phyloP scores from a whole-genome alignment of 2,113 vertebrate species.

The Cebidichthys violaceus region DNA sequence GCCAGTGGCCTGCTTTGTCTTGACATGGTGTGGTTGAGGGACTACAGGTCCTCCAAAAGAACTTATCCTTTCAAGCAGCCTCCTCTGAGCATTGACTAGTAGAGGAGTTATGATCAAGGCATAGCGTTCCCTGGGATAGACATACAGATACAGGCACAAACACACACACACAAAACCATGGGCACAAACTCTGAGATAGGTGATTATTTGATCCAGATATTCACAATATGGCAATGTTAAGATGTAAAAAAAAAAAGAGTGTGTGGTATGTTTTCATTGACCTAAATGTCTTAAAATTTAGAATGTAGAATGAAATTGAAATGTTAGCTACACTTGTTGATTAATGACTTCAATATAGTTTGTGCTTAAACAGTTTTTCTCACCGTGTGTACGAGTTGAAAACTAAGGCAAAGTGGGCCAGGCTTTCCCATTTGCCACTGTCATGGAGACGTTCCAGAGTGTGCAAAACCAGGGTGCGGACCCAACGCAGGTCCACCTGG shows the following conservation, averaged over 20 bases:
- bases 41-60: slow-evolving; percentile 69
- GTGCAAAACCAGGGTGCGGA: slow-evolving; percentile 86
- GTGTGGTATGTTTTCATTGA: not conserved
- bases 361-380: slow-evolving; percentile 1
- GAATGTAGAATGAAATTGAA: not conserved
- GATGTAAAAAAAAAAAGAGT: too few relatives aligned
- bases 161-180: not conserved
- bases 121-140: slow-evolving; percentile 87
- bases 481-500: slow-evolving; percentile 89
- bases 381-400: slow-evolving; percentile 88
- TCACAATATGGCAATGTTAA: not conserved
- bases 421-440: slow-evolving; percentile 89
- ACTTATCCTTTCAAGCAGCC: slow-evolving; percentile 84
- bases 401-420: slow-evolving; percentile 89
- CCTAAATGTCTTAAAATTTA: not conserved
- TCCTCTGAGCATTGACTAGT: slow-evolving; percentile 90
- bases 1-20: slow-evolving; percentile 70
- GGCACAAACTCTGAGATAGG: not conserved
- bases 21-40: slow-evolving; percentile 81
- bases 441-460: slow-evolving; percentile 89
- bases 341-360: not conserved
- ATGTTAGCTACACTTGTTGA: not conserved
- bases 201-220: not conserved
- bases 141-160: not conserved
- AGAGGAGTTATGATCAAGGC: slow-evolving; percentile 87